Base-by-base conservation (phyloP, 1,140 invertebrate species). In the Sarcophaga bullata region DNA sequence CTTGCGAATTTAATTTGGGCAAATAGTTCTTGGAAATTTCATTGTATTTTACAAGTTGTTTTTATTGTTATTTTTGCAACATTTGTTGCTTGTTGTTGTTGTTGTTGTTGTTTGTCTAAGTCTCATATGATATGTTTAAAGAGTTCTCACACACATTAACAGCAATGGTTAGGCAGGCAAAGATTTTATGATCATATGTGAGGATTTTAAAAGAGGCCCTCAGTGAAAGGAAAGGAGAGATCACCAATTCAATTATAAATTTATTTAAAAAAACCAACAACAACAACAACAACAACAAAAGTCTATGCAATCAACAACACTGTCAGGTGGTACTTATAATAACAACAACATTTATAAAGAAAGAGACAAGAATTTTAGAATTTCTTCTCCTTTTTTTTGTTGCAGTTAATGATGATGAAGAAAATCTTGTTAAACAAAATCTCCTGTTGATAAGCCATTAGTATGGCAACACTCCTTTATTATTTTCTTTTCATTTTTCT, bases 401-500 rank as follows among this genome's bases (percentile, higher is more conserved):
- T n/a, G n/a, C n/a, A n/a, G n/a, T n/a, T n/a, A n/a, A n/a, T 19
- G 8, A 68, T 68, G 19, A 37, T 19, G 8, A 68, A 19, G 19
- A 17, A 19, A 10, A 78, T 49, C 48, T 78, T 78, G 75, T 78
- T 78, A 11, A 68, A 19, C 48, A 78, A 78, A 68, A 78, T 78
- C 75, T 78, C 75, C 75, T 78, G 75, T 52, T 50, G 75, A 78
- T 78, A 78, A 78, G 48, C 75, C 48, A 78, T 78, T 78, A 78
- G 75, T 78, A 78, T 50, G 75, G 75, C 75, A 78, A 78, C 75
- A 78, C 75, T 78, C 75, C 75, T 78, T 78, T 50, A 58, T 58
- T 37, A 2, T 37, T 37, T 4, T 4, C 4, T 37, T 37, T 37
- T 37, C 4, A 1, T 2, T 37, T 37, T 37, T 37, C 25, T 37